Conservation (phyloP, 2,888 invertebrate species). For the Miltochrista miniata region DNA sequence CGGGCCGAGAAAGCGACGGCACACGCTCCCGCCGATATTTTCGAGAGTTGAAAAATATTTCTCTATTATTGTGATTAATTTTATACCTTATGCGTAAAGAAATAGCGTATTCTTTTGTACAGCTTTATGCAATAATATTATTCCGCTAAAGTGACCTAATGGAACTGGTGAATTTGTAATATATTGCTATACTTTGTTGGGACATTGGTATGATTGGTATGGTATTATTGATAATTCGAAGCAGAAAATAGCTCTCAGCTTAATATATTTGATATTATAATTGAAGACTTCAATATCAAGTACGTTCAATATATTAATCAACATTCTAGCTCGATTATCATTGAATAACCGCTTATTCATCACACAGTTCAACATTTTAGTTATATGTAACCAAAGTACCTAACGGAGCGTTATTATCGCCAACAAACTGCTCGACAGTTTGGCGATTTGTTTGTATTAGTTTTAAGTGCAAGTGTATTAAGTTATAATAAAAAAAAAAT, state of each 20-base stretch:
- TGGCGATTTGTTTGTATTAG: too few species aligned
- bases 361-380: too few species aligned
- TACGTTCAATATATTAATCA: too few species aligned
- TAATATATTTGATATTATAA: not conserved
- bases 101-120: conserved; percentile 6
- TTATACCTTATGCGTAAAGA: conserved; percentile 1
- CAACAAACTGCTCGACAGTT: too few species aligned
- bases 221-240: conserved; percentile 26
- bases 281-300: not conserved
- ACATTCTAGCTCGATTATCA: too few species aligned
- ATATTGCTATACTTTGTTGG: conserved; percentile 10
- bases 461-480: too few species aligned
- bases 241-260: not conserved
- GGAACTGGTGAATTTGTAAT: conserved; percentile 32
- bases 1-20: conserved; percentile 36
- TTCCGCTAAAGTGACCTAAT: conserved; percentile 34
- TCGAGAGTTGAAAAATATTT: conserved; percentile 34
- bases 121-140: conserved; percentile 7
- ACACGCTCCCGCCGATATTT: conserved; percentile 30
- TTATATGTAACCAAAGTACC: too few species aligned
- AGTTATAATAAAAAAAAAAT: too few species aligned
- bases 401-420: too few species aligned
- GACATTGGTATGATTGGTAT: conserved; percentile 5
- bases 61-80: conserved; percentile 11
- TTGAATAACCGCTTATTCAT: too few species aligned